phyloP scores from a whole-genome alignment of 2,113 vertebrate genomes.

The Eurypyga helias region DNA sequence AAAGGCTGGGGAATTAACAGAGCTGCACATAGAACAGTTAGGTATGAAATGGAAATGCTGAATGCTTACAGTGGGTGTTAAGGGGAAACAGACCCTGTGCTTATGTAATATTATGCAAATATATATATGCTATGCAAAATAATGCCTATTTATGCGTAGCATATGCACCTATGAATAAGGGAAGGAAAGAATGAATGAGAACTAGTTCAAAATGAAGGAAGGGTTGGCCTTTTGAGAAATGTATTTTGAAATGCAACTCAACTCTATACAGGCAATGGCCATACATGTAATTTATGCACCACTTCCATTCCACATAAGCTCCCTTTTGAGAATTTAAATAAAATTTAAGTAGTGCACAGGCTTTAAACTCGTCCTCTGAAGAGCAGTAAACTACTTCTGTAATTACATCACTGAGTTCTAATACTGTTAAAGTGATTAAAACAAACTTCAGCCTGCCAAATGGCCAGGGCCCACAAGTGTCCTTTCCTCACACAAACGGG shows the following conservation, averaged over 20 bases:
- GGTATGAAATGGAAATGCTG: conserved; percentile 48
- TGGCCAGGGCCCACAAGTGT: neutral
- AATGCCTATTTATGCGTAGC: neutral
- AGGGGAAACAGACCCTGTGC: conserved; percentile 28
- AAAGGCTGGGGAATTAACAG: conserved; percentile 39
- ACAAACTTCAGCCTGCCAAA: neutral
- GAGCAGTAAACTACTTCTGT: neutral
- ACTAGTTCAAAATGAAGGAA: neutral
- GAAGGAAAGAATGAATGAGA: neutral
- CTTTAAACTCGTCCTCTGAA: neutral
- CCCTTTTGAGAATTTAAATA: neutral
- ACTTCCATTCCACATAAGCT: neutral
- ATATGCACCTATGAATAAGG: neutral
- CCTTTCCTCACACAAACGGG: neutral
- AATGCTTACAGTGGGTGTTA: conserved; percentile 29
- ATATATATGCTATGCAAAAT: conserved; percentile 42
- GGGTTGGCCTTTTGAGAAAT: neutral
- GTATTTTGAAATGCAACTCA: neutral
- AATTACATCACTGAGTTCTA: neutral
- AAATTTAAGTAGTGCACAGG: neutral
- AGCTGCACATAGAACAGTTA: neutral
- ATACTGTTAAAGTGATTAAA: neutral
- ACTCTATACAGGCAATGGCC: neutral
- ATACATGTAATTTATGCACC: neutral
- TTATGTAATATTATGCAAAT: conserved; percentile 58